phyloP scores from a whole-genome alignment of 2,797 vertebrate genomes.

The Lindbergichthys nudifrons region DNA sequence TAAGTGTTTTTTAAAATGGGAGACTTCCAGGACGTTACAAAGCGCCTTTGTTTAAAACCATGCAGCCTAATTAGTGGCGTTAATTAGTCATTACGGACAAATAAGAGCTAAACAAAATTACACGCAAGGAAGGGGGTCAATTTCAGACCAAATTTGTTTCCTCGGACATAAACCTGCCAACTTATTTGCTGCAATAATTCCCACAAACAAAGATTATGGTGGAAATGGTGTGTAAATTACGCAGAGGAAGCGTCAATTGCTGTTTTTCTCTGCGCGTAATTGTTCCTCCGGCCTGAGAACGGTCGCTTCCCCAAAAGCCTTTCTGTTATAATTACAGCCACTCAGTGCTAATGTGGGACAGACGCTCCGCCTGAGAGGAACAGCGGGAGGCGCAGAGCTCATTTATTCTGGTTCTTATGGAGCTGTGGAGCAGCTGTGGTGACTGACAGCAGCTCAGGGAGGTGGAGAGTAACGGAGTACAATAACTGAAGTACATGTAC shows the following conservation, averaged over 20 bases:
- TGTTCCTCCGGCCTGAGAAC: constrained; percentile 54
- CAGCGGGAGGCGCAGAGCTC: constrained; percentile 34
- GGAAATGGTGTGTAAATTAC: constrained; percentile 25
- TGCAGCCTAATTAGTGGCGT: constrained; percentile 2
- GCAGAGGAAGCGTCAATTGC: constrained; percentile 42
- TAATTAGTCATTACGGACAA: constrained; percentile 38
- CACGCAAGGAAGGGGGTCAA: not conserved
- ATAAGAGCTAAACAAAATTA: not conserved
- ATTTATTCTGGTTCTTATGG: not conserved
- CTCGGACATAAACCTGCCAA: constrained; percentile 1
- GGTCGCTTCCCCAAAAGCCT: constrained; percentile 40
- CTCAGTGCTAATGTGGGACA: constrained; percentile 38
- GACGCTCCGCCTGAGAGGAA: constrained; percentile 43
- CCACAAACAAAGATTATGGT: constrained; percentile 1
- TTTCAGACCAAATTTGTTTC: constrained; percentile 2
- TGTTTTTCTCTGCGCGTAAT: constrained; percentile 61
- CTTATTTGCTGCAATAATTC: constrained; percentile 20
- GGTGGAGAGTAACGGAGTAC: too few relatives aligned
- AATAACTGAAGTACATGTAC: too few relatives aligned
- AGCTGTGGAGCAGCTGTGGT: not conserved
- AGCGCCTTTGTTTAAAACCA: not conserved
- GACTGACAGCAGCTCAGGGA: constrained; percentile 4
- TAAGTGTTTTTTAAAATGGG: too few relatives aligned
- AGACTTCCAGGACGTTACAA: too few relatives aligned
- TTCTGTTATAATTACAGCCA: constrained; percentile 61